Percentiles rank a stretch among this genome's conserved stretches.
These are phyloP conservation scores for Xiphorhynchus erythropygius DNA, from an alignment of 2,797 vertebrate genomes.

Conservation along the genomic window DNA sequence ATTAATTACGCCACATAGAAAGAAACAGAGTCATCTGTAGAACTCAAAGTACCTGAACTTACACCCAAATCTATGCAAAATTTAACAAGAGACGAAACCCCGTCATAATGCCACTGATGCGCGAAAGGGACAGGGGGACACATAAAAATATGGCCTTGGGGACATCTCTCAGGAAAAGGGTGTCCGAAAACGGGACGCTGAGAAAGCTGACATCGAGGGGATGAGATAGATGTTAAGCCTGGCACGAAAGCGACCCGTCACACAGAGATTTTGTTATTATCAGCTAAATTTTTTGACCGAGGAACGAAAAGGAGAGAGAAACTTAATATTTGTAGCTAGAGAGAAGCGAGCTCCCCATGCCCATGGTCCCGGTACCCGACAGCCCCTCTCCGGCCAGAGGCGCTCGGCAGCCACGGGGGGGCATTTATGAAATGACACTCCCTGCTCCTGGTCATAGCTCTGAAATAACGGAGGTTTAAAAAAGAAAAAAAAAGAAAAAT, in stretches of 20 bases:
- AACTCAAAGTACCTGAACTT: background rate
- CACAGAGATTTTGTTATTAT: slow-evolving; percentile 12
- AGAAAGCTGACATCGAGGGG: background rate
- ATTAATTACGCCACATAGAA: background rate
- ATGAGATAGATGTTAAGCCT: background rate
- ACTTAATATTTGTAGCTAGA: background rate
- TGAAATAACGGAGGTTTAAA: background rate
- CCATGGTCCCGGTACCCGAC: background rate
- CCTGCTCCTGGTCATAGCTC: background rate
- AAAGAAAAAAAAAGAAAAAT: background rate
- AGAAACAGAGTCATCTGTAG: background rate
- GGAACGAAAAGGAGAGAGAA: slow-evolving; percentile 13
- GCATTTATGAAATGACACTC: background rate
- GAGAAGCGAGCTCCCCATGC: background rate
- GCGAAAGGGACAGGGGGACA: background rate
- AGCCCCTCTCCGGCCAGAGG: background rate
- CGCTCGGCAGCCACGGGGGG: background rate
- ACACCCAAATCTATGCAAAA: background rate
- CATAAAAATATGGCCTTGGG: background rate
- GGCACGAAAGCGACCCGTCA: background rate
- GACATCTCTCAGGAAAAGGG: background rate
- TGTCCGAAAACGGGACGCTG: background rate
- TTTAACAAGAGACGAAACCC: background rate
- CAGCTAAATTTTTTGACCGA: slow-evolving; percentile 12
- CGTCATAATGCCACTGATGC: background rate